Conservation (phyloP, 1,140 invertebrate species). For the Scaptomyza graminum region DNA sequence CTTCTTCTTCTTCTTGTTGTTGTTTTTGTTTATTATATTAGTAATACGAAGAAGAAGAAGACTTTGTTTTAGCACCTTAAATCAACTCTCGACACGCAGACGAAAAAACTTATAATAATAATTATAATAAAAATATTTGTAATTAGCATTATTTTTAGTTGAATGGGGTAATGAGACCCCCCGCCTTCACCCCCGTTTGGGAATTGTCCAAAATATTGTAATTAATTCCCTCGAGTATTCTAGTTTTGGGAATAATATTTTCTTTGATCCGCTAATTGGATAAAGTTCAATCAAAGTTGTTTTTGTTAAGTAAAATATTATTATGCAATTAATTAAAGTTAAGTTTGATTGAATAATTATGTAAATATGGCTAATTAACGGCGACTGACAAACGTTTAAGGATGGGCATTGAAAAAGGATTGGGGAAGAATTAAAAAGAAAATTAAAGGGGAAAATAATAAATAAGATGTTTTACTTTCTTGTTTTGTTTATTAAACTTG, state of each 20-base stretch:
- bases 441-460: too few relatives aligned
- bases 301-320: too few relatives aligned
- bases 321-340: neutral
- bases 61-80: too few relatives aligned
- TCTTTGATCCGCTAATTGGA: neutral
- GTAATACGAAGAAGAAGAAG: constrained; percentile 12
- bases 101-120: constrained; percentile 11
- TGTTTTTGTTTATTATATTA: constrained; percentile 22
- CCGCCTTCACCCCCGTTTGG: too few relatives aligned
- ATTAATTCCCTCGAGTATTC: too few relatives aligned
- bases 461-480: too few relatives aligned
- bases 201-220: too few relatives aligned
- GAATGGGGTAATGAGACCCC: neutral
- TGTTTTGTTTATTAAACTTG: too few relatives aligned
- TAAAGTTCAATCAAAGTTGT: neutral
- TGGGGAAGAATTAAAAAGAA: neutral
- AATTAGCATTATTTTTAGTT: constrained; percentile 2
- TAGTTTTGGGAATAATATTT: neutral
- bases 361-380: too few relatives aligned
- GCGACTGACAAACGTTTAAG: too few relatives aligned
- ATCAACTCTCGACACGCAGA: neutral
- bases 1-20: neutral
- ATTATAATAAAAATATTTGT: neutral
- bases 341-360: neutral
- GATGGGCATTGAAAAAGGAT: neutral